phyloP scores from a whole-genome alignment of 2,888 invertebrate genomes.

The Morinoia aosen region DNA sequence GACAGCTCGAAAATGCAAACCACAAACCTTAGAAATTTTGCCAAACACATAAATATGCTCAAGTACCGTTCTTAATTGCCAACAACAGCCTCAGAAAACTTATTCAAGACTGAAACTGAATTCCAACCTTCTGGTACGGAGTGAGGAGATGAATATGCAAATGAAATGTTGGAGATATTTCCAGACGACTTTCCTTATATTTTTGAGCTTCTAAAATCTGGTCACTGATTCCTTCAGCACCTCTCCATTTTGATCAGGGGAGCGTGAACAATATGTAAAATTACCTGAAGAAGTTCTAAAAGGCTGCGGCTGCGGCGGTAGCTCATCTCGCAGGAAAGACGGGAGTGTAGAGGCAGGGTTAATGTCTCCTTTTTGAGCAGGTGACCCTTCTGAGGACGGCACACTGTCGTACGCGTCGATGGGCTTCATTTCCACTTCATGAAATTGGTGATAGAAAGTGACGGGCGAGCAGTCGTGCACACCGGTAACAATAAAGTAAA shows the following conservation, averaged over 20 bases:
- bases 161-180: not conserved
- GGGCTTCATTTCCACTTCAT: constrained; percentile 51
- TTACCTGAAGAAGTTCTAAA: constrained; percentile 34
- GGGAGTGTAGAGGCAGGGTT: not conserved
- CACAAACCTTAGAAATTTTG: no score
- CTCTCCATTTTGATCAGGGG: not conserved
- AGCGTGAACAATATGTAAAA: not conserved
- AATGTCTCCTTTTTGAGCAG: not conserved
- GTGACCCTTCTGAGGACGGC: not conserved
- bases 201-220: not conserved
- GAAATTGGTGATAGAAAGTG: constrained; percentile 36
- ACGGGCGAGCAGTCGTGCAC: constrained; percentile 22
- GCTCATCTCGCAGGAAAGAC: constrained; percentile 58
- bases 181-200: not conserved
- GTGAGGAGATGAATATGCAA: no score
- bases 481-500: constrained; percentile 81
- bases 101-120: no score
- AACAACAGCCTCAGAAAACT: no score
- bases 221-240: not conserved
- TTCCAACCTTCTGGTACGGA: no score
- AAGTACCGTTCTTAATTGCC: no score
- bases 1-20: no score
- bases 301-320: constrained; percentile 58
- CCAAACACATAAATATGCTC: no score
- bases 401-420: not conserved